A percentile compares a stretch with the other conserved stretches of the same genome.
Conservation (phyloP, 2,888 invertebrate genomes). For the Morpho deidamia region DNA sequence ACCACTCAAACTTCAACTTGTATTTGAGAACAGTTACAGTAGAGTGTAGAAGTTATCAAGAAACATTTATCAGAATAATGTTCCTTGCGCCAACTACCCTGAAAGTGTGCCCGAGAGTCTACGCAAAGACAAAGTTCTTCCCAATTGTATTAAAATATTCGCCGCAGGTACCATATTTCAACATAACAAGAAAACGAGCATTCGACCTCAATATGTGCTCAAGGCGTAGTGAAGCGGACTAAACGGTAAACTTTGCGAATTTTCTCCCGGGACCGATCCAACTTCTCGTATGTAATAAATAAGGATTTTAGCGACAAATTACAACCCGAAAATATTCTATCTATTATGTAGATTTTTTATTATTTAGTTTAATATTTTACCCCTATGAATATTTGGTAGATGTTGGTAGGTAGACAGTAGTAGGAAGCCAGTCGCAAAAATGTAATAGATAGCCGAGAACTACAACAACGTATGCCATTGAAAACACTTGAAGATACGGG, state of each 20-base stretch:
- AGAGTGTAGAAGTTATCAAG: neutral
- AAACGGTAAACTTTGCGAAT: constrained; percentile 70
- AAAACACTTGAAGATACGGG: too few species aligned
- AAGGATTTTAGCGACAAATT: constrained; percentile 78
- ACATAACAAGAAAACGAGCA: constrained; percentile 64
- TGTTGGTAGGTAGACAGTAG: too few species aligned
- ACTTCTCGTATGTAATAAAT: constrained; percentile 74
- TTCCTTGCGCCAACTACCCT: neutral
- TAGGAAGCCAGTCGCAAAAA: too few species aligned
- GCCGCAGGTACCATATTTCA: constrained; percentile 47
- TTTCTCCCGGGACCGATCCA: constrained; percentile 70
- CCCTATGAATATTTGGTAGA: too few species aligned
- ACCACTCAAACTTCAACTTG: neutral
- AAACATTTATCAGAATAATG: neutral
- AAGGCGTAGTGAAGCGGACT: constrained; percentile 69
- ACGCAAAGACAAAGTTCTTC: constrained; percentile 33
- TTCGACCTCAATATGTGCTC: constrained; percentile 72
- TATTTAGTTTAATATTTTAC: too few species aligned
- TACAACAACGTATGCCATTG: too few species aligned
- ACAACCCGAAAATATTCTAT: constrained; percentile 60
- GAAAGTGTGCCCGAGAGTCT: constrained; percentile 2
- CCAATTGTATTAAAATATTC: constrained; percentile 57
- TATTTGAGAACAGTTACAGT: too few species aligned
- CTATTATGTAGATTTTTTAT: too few species aligned
- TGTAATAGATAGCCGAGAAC: too few species aligned